phyloP scores from a whole-genome alignment of 2,797 vertebrate species.

The Channallabes apus region DNA sequence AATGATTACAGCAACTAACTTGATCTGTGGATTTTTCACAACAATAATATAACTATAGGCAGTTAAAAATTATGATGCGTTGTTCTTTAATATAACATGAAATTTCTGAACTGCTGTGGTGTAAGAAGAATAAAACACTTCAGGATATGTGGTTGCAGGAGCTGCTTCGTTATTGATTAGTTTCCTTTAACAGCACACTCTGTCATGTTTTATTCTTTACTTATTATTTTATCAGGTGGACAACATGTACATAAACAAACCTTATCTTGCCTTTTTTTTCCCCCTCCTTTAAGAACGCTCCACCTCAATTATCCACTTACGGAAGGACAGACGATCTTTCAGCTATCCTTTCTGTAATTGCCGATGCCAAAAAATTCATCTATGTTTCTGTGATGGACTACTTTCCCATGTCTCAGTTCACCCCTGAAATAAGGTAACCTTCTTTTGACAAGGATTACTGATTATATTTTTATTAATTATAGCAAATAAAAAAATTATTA shows the following conservation, averaged over 20 bases:
- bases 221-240: not conserved
- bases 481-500: too few relatives aligned
- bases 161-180: not conserved
- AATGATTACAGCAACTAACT: not conserved
- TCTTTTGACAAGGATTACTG: not conserved
- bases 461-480: not conserved
- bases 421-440: slow-evolving; percentile 68
- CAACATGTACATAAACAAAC: not conserved
- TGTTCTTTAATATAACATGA: not conserved
- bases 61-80: not conserved
- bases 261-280: not conserved
- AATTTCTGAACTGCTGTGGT: slow-evolving; percentile 4
- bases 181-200: not conserved
- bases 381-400: slow-evolving; percentile 81
- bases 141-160: not conserved
- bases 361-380: slow-evolving; percentile 70
- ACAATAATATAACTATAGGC: not conserved
- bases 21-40: not conserved
- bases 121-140: not conserved
- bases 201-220: not conserved
- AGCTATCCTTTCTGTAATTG: slow-evolving; percentile 74
- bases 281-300: slow-evolving; percentile 70
- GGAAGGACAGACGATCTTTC: slow-evolving; percentile 76
- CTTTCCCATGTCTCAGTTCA: slow-evolving; percentile 72
- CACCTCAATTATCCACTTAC: slow-evolving; percentile 68